Percentiles rank a stretch among this genome's conserved stretches.
phyloP scores from a whole-genome alignment of 2,888 invertebrate genomes.

The Ommatoiulus sabulosus region DNA sequence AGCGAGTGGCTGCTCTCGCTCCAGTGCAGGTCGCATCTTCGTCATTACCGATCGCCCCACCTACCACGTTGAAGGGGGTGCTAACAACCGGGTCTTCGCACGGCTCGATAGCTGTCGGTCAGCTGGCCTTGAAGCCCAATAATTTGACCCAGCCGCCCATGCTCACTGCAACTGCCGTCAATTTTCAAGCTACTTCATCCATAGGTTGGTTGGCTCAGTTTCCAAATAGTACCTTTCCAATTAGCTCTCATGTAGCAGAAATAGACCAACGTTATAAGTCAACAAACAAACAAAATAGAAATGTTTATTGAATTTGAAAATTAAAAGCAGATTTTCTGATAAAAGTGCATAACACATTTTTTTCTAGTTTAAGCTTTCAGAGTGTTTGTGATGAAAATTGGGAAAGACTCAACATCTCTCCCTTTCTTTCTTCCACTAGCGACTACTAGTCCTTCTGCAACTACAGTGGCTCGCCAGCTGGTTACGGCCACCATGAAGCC shows the following conservation, averaged over 20 bases:
- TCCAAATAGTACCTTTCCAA: too few species aligned
- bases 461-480: slow-evolving; percentile 57
- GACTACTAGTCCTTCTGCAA: slow-evolving; percentile 51
- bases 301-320: too few species aligned
- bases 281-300: too few species aligned
- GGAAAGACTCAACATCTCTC: too few species aligned
- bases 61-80: slow-evolving; percentile 5
- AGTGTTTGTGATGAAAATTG: too few species aligned
- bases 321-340: too few species aligned
- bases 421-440: not conserved
- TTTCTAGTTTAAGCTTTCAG: too few species aligned
- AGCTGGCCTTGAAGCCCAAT: slow-evolving; percentile 49
- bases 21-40: not conserved
- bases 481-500: slow-evolving; percentile 58
- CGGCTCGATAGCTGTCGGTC: slow-evolving; percentile 23
- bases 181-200: slow-evolving; percentile 37
- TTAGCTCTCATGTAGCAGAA: too few species aligned
- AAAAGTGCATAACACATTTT: too few species aligned
- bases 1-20: not conserved
- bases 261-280: too few species aligned
- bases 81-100: not conserved
- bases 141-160: slow-evolving; percentile 32
- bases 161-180: slow-evolving; percentile 53
- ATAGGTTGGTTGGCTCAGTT: slow-evolving; percentile 48
- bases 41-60: not conserved